Conservation (phyloP, 2,113 vertebrate genomes). For the Neomonachus schauinslandi region DNA sequence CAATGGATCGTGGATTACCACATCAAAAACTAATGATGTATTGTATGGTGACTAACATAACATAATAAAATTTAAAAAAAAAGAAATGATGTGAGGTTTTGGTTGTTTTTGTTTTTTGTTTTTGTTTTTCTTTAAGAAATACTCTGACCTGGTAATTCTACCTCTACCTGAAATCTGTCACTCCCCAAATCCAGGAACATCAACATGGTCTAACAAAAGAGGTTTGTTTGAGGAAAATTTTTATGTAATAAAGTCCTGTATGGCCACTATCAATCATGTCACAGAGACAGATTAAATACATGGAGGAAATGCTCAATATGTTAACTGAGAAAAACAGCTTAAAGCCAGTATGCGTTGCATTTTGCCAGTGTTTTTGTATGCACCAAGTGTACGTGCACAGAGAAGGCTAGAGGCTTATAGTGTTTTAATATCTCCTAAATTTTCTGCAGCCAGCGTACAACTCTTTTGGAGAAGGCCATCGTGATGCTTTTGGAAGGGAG, state of each 20-base stretch:
- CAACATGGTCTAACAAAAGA: neutral
- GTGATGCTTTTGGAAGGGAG: neutral
- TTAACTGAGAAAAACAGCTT: constrained; percentile 17
- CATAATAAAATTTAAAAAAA: too few species aligned
- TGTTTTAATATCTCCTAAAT: neutral
- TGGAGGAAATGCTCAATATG: neutral
- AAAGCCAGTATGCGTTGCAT: neutral
- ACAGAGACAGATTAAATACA: neutral
- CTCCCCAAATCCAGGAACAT: neutral
- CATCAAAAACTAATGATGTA: too few species aligned
- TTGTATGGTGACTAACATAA: too few species aligned
- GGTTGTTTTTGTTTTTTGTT: neutral
- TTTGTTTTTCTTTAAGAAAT: neutral
- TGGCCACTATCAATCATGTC: neutral
- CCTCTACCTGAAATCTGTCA: neutral
- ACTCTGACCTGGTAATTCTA: neutral
- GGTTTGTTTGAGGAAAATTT: neutral
- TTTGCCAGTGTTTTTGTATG: neutral
- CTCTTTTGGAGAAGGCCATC: neutral
- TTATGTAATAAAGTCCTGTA: neutral
- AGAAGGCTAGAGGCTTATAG: neutral
- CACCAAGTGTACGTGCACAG: neutral
- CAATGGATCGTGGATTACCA: too few species aligned
- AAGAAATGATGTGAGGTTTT: neutral
- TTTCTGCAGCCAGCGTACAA: neutral